Conservation (phyloP, 2,113 vertebrate species). For the Nipponia nippon region DNA sequence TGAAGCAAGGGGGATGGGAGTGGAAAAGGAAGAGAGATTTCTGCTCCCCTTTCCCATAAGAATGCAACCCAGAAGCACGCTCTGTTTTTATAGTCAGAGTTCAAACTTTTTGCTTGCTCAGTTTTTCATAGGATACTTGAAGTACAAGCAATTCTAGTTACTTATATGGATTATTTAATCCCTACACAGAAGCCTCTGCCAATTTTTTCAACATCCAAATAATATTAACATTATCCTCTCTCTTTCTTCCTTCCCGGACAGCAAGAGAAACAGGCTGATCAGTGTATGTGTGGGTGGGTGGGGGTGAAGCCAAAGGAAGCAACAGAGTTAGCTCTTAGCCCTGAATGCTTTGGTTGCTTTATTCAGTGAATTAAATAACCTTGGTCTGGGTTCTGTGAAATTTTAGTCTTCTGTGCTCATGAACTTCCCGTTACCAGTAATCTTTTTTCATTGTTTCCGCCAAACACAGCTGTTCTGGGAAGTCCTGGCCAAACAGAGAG, state of each 20-base stretch:
- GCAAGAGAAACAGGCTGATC: slow-evolving; percentile 18
- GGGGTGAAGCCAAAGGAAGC: slow-evolving; percentile 36
- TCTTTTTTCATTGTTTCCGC: slow-evolving; percentile 3
- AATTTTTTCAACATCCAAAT: slow-evolving; percentile 16
- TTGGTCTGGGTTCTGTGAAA: neutral
- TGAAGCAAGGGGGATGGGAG: neutral
- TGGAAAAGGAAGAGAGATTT: neutral
- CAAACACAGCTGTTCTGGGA: slow-evolving; percentile 36
- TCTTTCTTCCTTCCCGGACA: neutral
- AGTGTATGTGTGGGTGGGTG: neutral
- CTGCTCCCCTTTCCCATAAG: neutral
- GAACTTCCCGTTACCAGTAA: neutral
- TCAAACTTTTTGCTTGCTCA: neutral
- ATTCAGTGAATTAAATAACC: neutral
- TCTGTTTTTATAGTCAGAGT: slow-evolving; percentile 20
- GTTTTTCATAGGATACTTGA: neutral
- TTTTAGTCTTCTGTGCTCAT: neutral
- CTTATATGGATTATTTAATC: neutral
- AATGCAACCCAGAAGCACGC: neutral
- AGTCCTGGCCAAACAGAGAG: neutral
- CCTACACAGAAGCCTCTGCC: neutral
- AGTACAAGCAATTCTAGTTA: neutral
- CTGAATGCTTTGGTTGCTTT: slow-evolving; percentile 1
- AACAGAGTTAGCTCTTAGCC: neutral
- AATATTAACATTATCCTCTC: slow-evolving; percentile 4